Evolutionary conservation across 2,113 vertebrate species (phyloP), one percentile per base, ranked within the genome.

Genomic region (Centropus bengalensis): DNA sequence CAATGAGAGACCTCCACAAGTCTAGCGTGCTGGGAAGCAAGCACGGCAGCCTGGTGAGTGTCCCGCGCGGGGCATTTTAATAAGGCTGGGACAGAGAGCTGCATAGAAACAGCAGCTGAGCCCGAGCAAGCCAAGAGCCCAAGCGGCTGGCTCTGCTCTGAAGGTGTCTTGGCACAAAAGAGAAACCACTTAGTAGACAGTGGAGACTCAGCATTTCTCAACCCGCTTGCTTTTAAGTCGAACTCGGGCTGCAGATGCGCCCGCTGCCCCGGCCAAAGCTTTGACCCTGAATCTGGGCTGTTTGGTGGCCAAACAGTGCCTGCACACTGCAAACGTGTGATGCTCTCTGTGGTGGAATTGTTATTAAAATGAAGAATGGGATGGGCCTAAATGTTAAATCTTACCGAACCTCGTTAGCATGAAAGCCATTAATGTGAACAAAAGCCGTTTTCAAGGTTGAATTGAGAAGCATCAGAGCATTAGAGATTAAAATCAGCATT

Each of bases 11-110:
- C 76, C 94, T 95, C 38, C 79, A 27, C 95, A 92, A 91, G 91
- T 12, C 77, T 33, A 88, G 60, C 45, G 89, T 56, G 93, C 91
- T 84, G 74, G 89, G 91, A 9, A 94, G 87, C 94, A 87, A 70
- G 62, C 94, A 69, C 56, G 10, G 91, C 85, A 70, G 93, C 96
- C 93, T 59, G 96, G 94, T 94, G 93, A 96, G 94, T 91, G 76
- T 36, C 89, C 85, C 14, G 26, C 52, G 17, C 56, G 5, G 40
- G 88, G 67, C 86, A 89, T 89, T 24, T 64, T 36, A 16, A 2
- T 68, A 2, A 14, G 70, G 66, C 91, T 12, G 94, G 44, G 26
- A 23, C 59, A 36, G 19, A 86, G 19, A 86, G 33, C 67, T 45
- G 82, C 85, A 24, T 17, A 74, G 38, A 47, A 69, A 52, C 55